Conservation (phyloP, 1,140 invertebrate genomes). For the Wiebesia pumilae region DNA sequence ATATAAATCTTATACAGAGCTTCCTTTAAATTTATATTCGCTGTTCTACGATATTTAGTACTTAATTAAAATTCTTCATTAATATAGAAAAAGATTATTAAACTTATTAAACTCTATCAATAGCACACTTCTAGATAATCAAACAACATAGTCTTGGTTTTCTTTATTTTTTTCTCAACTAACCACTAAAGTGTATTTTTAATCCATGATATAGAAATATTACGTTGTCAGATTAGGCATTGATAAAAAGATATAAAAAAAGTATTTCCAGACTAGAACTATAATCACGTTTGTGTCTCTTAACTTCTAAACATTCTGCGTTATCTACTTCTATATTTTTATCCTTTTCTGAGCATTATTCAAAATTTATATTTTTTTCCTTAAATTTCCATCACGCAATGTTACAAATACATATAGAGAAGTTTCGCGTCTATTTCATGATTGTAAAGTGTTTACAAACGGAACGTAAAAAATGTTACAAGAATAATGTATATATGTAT, state of each 20-base stretch:
- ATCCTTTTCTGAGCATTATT: slow-evolving; percentile 37
- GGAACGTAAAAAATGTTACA: slow-evolving; percentile 46
- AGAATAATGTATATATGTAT: slow-evolving; percentile 48
- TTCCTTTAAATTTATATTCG: slow-evolving; percentile 34
- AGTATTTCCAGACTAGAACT: slow-evolving; percentile 66
- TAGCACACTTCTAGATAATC: slow-evolving; percentile 42
- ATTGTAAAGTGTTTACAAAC: slow-evolving; percentile 41
- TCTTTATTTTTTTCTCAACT: slow-evolving; percentile 33
- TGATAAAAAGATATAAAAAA: slow-evolving; percentile 56
- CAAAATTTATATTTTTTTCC: slow-evolving; percentile 26
- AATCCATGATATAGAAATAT: slow-evolving; percentile 46
- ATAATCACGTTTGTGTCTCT: slow-evolving; percentile 64
- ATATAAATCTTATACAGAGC: slow-evolving; percentile 45
- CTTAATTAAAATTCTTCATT: slow-evolving; percentile 48
- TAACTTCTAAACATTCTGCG: slow-evolving; percentile 34
- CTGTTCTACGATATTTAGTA: slow-evolving; percentile 37
- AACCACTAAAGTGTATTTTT: slow-evolving; percentile 40
- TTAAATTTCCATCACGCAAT: slow-evolving; percentile 22
- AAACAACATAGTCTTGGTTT: slow-evolving; percentile 28
- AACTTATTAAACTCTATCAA: slow-evolving; percentile 40
- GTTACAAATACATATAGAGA: slow-evolving; percentile 39
- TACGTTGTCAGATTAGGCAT: slow-evolving; percentile 50
- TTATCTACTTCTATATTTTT: slow-evolving; percentile 32
- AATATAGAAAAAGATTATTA: slow-evolving; percentile 53
- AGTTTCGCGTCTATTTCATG: slow-evolving; percentile 32